A percentile compares a stretch with the other conserved stretches of the same genome.
These are phyloP conservation scores for Microctenopoma steveboyesi DNA, from an alignment of 2,797 vertebrate genomes.

Conservation along the genomic window DNA sequence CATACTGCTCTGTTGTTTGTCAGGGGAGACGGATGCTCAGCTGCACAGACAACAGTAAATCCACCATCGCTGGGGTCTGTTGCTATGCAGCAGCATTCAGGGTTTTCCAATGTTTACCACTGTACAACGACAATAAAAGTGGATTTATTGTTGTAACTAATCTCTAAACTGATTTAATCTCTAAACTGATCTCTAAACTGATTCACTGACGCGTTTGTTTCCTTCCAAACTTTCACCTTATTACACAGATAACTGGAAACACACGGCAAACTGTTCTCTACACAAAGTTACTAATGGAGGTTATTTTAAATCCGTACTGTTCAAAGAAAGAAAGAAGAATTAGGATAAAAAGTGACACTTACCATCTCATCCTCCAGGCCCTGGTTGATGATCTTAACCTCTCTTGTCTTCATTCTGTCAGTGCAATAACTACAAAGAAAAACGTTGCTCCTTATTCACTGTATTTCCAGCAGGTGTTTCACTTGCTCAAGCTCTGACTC, in stretches of 20 bases:
- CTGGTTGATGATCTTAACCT: conserved; percentile 87
- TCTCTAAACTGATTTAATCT: no score
- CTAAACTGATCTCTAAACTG: no score
- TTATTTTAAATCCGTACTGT: background rate
- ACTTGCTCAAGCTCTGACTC: background rate
- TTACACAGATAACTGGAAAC: background rate
- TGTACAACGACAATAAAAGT: no score
- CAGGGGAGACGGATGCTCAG: no score
- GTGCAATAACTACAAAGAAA: conserved; percentile 31
- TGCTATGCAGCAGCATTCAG: no score
- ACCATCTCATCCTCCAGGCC: conserved; percentile 95
- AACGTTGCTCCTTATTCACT: background rate
- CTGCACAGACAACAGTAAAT: no score
- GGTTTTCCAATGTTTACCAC: no score
- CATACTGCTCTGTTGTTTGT: background rate
- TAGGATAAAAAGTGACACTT: conserved; percentile 31
- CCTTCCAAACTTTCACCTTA: background rate
- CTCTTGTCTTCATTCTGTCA: conserved; percentile 87
- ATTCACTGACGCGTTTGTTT: background rate
- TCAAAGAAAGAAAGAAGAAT: background rate
- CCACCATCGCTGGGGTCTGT: no score
- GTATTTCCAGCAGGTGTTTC: background rate
- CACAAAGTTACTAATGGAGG: background rate
- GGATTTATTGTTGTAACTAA: no score
- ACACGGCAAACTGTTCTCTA: background rate